phyloP scores from a whole-genome alignment of 2,113 vertebrate genomes.

The Caracal caracal region DNA sequence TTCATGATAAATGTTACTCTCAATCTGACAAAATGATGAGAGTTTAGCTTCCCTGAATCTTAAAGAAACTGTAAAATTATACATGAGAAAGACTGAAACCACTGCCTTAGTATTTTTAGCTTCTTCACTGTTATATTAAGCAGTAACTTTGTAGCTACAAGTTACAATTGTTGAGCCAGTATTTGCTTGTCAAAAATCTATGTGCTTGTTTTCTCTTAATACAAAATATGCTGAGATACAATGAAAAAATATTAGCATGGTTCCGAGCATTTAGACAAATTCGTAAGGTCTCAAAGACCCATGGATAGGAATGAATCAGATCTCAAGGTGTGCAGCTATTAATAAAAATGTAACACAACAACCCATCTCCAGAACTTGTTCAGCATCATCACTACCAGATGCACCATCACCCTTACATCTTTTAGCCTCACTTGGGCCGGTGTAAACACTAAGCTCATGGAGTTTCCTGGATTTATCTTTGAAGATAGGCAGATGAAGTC shows the following conservation, averaged over 20 bases:
- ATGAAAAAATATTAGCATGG: slow-evolving; percentile 9
- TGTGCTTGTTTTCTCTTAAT: slow-evolving; percentile 28
- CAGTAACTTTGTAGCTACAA: neutral
- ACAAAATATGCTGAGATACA: slow-evolving; percentile 39
- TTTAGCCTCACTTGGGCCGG: neutral
- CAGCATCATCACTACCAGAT: neutral
- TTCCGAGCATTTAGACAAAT: slow-evolving; percentile 55
- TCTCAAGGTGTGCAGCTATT: neutral
- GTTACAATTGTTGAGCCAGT: neutral
- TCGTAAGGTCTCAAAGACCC: slow-evolving; percentile 35
- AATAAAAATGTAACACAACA: slow-evolving; percentile 50
- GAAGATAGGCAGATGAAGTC: slow-evolving; percentile 27
- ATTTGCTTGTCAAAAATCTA: slow-evolving; percentile 56
- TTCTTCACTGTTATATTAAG: neutral
- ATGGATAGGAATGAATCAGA: slow-evolving; percentile 20
- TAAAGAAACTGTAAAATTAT: slow-evolving; percentile 23
- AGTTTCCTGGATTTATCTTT: slow-evolving; percentile 46
- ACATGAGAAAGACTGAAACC: neutral
- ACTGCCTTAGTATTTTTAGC: neutral
- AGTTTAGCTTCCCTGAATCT: neutral
- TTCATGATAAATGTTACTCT: neutral
- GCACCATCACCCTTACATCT: neutral
- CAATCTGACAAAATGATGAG: neutral
- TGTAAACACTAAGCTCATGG: neutral
- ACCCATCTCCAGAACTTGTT: neutral